These are phyloP conservation scores for Dione vanillae DNA, from an alignment of 2,888 invertebrate genomes.

Conservation along the genomic window DNA sequence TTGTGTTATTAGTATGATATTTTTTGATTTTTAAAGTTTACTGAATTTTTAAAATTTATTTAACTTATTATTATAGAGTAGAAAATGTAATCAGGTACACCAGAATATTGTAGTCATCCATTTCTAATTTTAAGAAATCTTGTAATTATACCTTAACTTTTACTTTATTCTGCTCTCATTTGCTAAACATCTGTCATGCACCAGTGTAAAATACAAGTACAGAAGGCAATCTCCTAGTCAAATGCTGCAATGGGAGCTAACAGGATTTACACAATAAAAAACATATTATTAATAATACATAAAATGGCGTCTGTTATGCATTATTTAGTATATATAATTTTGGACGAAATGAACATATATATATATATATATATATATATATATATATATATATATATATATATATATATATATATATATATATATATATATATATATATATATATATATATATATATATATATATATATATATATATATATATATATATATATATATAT, in stretches of 20 bases:
- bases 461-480: too few species aligned
- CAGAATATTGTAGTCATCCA: background rate
- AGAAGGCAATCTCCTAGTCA: constrained; percentile 42
- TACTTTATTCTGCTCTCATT: background rate
- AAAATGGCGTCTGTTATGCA: background rate
- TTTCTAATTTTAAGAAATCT: too few species aligned
- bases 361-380: too few species aligned
- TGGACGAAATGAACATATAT: background rate
- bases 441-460: too few species aligned
- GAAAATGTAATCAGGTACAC: background rate
- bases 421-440: too few species aligned
- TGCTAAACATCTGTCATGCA: background rate
- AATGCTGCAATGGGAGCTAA: constrained; percentile 35
- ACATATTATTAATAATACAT: background rate
- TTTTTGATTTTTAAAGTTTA: background rate
- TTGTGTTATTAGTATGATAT: background rate
- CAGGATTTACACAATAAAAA: background rate
- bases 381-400: too few species aligned
- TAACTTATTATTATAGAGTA: background rate
- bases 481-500: too few species aligned
- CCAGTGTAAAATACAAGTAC: constrained; percentile 19
- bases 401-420: too few species aligned
- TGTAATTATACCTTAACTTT: background rate
- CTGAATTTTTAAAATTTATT: background rate
- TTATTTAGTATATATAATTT: background rate